Percentiles rank a stretch among this genome's conserved stretches.
Evolutionary conservation across 2,113 vertebrate genomes (phyloP).

Genomic region (Monarcha castaneiventris): DNA sequence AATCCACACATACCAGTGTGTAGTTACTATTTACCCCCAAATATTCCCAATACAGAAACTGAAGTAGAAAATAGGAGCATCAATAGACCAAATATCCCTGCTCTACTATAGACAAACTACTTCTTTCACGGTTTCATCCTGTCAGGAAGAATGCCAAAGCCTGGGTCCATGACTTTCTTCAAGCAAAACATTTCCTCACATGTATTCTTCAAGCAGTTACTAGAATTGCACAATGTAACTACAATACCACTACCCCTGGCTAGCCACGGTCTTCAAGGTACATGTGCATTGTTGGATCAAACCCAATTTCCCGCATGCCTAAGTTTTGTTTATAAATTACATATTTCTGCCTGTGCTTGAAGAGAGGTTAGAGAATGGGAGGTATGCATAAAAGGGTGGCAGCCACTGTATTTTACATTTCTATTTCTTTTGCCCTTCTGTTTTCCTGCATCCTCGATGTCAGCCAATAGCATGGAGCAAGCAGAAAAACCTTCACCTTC

Average conservation of each 20-base stretch:
- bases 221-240: neutral
- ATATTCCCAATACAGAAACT: neutral
- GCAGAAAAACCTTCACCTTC: neutral
- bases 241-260: neutral
- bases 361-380: neutral
- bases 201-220: neutral
- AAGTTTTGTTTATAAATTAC: neutral
- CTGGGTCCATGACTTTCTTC: neutral
- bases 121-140: neutral
- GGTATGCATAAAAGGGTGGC: neutral
- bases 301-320: neutral
- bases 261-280: neutral
- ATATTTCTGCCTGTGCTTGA: neutral
- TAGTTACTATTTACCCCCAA: neutral
- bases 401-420: neutral
- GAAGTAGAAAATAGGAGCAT: neutral
- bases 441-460: neutral
- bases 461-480: neutral
- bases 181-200: neutral
- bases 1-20: neutral
- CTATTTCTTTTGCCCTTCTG: neutral
- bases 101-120: neutral
- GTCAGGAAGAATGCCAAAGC: neutral
- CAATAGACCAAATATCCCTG: neutral
- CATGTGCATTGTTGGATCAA: neutral